Conservation (phyloP, 1,140 invertebrate species). For the Cardiocondyla obscurior region DNA sequence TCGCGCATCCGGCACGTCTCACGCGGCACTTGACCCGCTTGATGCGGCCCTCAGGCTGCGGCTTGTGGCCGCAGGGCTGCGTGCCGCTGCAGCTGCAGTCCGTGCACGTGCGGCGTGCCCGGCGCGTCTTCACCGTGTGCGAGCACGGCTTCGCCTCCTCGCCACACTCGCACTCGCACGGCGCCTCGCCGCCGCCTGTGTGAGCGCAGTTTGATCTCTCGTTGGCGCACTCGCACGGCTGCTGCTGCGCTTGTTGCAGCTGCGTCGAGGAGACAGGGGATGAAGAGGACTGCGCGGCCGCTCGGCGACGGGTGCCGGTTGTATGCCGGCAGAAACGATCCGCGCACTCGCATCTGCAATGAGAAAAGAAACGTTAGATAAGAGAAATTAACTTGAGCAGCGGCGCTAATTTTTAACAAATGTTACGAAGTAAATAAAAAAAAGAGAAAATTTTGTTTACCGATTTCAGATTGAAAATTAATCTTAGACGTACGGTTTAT, state of each 20-base stretch:
- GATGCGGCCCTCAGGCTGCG: conserved; percentile 77
- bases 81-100: conserved; percentile 70
- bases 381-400: no score
- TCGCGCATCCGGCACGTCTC: conserved; percentile 79
- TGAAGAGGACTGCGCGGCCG: conserved; percentile 51
- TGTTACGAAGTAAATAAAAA: no score
- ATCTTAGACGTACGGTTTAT: neutral
- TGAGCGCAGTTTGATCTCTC: conserved; percentile 71
- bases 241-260: conserved; percentile 53
- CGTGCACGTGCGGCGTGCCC: conserved; percentile 73
- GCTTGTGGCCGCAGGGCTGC: conserved; percentile 77
- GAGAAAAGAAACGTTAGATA: neutral
- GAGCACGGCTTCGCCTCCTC: conserved; percentile 75
- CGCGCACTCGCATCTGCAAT: conserved; percentile 77
- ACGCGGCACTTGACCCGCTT: conserved; percentile 81
- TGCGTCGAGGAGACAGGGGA: conserved; percentile 54
- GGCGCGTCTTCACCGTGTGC: conserved; percentile 76
- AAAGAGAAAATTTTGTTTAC: neutral
- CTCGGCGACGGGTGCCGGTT: conserved; percentile 58
- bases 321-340: conserved; percentile 76
- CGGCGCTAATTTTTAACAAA: no score
- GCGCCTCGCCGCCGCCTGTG: conserved; percentile 57
- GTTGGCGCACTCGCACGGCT: conserved; percentile 68
- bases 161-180: conserved; percentile 75
- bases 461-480: conserved; percentile 1